phyloP scores from a whole-genome alignment of 1,140 invertebrate species.

The Laodelphax striatellus region DNA sequence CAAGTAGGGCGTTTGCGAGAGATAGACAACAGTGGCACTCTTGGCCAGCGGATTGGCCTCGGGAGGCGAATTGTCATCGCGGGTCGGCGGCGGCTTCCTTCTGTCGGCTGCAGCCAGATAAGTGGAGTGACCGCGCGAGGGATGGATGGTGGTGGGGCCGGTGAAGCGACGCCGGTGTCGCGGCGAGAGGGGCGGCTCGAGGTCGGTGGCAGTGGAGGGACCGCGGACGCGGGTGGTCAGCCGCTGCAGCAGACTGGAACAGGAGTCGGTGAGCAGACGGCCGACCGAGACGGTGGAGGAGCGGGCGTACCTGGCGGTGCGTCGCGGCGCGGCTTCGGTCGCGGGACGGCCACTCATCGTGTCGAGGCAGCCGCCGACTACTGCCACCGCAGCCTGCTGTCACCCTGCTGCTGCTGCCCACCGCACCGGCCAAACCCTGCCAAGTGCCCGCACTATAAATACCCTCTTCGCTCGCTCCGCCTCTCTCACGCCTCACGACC shows the following conservation, averaged over 20 bases:
- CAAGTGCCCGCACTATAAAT: slow-evolving; percentile 17
- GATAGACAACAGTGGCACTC: slow-evolving; percentile 46
- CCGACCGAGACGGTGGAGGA: slow-evolving; percentile 70
- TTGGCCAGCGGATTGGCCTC: slow-evolving; percentile 33
- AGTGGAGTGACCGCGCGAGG: slow-evolving; percentile 47
- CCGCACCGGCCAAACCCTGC: background rate
- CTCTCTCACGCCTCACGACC: background rate
- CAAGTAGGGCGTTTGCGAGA: slow-evolving; percentile 53
- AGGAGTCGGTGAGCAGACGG: slow-evolving; percentile 70
- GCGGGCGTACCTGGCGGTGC: slow-evolving; percentile 47
- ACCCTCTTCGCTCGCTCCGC: slow-evolving; percentile 8
- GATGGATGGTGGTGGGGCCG: slow-evolving; percentile 25
- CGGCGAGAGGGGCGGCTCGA: slow-evolving; percentile 2
- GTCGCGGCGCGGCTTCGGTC: background rate
- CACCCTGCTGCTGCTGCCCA: too few relatives aligned
- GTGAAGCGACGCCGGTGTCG: background rate
- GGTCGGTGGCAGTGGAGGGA: slow-evolving; percentile 37
- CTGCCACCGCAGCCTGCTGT: background rate
- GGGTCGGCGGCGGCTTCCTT: slow-evolving; percentile 7
- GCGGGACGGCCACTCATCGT: background rate
- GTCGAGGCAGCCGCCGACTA: too few relatives aligned
- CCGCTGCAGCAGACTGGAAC: slow-evolving; percentile 66
- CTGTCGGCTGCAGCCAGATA: slow-evolving; percentile 31
- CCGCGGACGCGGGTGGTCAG: slow-evolving; percentile 56
- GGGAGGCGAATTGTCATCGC: slow-evolving; percentile 2